Evolutionary conservation across 2,888 invertebrate genomes (phyloP).

Genomic region (Rambutsinella grinnellia): DNA sequence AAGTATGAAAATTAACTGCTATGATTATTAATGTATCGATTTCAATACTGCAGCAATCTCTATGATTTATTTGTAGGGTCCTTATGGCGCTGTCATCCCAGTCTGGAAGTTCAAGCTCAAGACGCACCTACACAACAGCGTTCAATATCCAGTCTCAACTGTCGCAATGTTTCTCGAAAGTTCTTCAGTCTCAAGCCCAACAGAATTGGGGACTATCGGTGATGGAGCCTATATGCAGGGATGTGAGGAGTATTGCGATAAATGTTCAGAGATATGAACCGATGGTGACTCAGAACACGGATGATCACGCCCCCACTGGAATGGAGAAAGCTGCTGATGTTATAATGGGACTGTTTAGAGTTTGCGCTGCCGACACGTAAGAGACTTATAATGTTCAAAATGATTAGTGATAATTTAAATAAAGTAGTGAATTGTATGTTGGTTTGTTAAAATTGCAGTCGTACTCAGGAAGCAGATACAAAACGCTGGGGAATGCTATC

Average conservation of each 20-base stretch:
- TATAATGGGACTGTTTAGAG: conserved; percentile 92
- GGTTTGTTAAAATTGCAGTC: conserved; percentile 71
- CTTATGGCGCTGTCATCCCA: conserved; percentile 72
- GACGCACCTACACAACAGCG: conserved; percentile 74
- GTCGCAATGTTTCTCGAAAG: conserved; percentile 83
- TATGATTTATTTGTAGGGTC: conserved; percentile 69
- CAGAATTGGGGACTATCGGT: conserved; percentile 98
- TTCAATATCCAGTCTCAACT: conserved; percentile 84
- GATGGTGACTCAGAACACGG: conserved; percentile 68
- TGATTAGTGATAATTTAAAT: not conserved
- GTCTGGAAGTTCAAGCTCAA: too few species aligned
- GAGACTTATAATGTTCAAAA: conserved; percentile 65
- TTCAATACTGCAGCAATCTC: not conserved
- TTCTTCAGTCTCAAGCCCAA: conserved; percentile 89
- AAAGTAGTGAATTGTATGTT: too few species aligned
- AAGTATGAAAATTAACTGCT: conserved; percentile 75
- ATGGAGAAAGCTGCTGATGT: conserved; percentile 83
- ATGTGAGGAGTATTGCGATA: conserved; percentile 86
- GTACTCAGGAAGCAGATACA: conserved; percentile 89
- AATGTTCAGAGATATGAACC: conserved; percentile 77
- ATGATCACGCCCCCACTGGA: conserved; percentile 68
- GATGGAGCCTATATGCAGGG: conserved; percentile 90
- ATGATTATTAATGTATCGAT: too few species aligned
- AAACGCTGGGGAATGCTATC: conserved; percentile 97
- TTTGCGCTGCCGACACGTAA: conserved; percentile 93